phyloP scores from a whole-genome alignment of 1,140 invertebrate genomes.

The Pararge aegeria region DNA sequence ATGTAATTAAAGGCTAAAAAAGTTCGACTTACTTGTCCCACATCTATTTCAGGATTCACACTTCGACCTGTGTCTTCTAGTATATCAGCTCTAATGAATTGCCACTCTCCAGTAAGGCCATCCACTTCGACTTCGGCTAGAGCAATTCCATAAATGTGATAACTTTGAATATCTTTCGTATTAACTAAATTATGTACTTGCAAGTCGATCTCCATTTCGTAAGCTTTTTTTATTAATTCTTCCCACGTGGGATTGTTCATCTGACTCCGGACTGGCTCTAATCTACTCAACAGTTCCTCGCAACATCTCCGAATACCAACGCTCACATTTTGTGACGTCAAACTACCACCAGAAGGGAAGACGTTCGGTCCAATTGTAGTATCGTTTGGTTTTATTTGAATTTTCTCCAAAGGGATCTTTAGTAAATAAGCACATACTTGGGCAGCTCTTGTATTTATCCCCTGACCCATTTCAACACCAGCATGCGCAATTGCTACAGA shows the following conservation, averaged over 20 bases:
- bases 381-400: conserved; percentile 84
- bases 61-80: conserved; percentile 87
- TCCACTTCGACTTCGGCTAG: conserved; percentile 86
- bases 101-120: conserved; percentile 86
- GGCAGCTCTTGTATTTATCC: conserved; percentile 86
- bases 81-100: conserved; percentile 85
- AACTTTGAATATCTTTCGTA: conserved; percentile 72
- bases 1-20: no score
- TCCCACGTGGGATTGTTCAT: conserved; percentile 83
- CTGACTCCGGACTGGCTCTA: conserved; percentile 79
- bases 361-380: conserved; percentile 82
- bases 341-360: conserved; percentile 81
- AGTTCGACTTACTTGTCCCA: conserved; percentile 84
- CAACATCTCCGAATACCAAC: conserved; percentile 43
- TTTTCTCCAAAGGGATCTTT: conserved; percentile 83
- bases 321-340: conserved; percentile 44
- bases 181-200: conserved; percentile 81
- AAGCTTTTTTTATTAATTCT: conserved; percentile 80
- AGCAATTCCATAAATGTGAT: conserved; percentile 81
- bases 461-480: conserved; percentile 92
- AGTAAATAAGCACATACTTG: conserved; percentile 87
- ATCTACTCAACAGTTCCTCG: conserved; percentile 73
- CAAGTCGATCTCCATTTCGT: conserved; percentile 81
- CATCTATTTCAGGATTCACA: conserved; percentile 87
- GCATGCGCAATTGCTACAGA: conserved; percentile 87